A percentile compares a stretch with the other conserved stretches of the same genome.
Evolutionary conservation across 1,140 invertebrate genomes (phyloP).

Genomic region (Microplitis mediator): DNA sequence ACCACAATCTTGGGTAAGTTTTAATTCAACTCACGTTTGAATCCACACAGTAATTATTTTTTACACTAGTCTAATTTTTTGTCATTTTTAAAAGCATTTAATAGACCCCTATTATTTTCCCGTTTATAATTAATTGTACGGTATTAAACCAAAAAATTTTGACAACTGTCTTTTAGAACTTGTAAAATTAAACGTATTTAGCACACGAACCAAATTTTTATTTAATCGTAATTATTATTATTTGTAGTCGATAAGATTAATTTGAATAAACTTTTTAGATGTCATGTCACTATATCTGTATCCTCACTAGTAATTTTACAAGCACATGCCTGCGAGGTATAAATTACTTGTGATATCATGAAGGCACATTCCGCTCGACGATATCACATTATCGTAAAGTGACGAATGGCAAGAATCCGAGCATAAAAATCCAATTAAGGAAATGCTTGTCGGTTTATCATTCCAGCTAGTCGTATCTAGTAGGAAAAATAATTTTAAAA

Average conservation of each 20-base stretch:
- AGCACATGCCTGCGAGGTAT: slow-evolving; percentile 20
- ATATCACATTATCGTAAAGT: slow-evolving; percentile 7
- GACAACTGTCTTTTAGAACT: too few species aligned
- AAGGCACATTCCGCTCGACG: not conserved
- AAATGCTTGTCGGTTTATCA: slow-evolving; percentile 41
- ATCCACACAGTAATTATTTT: too few species aligned
- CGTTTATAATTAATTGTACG: too few species aligned
- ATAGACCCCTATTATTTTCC: too few species aligned
- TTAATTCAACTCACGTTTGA: not conserved
- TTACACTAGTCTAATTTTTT: too few species aligned
- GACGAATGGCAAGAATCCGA: slow-evolving; percentile 38
- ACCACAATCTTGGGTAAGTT: slow-evolving; percentile 62
- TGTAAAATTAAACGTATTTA: too few species aligned
- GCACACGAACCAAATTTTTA: too few species aligned
- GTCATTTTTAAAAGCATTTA: too few species aligned
- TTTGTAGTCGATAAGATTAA: slow-evolving; percentile 15
- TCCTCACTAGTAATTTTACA: not conserved
- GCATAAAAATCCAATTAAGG: slow-evolving; percentile 61
- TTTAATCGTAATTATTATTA: too few species aligned
- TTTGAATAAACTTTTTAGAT: not conserved
- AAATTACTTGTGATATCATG: slow-evolving; percentile 15
- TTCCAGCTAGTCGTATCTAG: not conserved
- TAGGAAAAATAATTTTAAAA: not conserved
- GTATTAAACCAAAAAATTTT: too few species aligned
- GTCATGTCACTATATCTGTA: too few species aligned